phyloP scores from a whole-genome alignment of 2,888 invertebrate species.

The Ennomos quercinarius region DNA sequence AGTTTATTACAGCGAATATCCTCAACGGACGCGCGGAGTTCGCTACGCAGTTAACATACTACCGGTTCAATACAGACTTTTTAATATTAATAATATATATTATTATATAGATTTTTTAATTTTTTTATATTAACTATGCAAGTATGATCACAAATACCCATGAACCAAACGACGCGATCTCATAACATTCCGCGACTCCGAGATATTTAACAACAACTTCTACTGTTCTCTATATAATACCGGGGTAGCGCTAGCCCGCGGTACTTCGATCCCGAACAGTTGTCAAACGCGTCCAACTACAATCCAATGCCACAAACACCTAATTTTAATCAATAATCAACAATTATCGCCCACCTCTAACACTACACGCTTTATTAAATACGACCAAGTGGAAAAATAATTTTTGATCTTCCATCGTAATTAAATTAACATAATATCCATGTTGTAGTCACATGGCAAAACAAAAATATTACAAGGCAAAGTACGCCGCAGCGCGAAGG shows the following conservation, averaged over 20 bases:
- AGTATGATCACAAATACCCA: constrained; percentile 82
- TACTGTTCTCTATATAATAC: constrained; percentile 61
- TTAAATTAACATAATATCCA: constrained; percentile 75
- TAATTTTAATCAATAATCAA: constrained; percentile 85
- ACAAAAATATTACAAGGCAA: constrained; percentile 72
- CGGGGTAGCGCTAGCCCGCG: constrained; percentile 35
- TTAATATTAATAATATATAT: constrained; percentile 63
- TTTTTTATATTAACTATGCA: constrained; percentile 78
- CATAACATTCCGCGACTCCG: constrained; percentile 63
- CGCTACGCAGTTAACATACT: constrained; percentile 58
- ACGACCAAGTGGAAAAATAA: constrained; percentile 85
- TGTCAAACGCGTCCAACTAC: constrained; percentile 53
- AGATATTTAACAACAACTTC: constrained; percentile 74
- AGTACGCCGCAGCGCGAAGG: constrained; percentile 50
- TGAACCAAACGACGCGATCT: constrained; percentile 78
- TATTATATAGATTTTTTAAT: constrained; percentile 65
- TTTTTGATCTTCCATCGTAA: constrained; percentile 80
- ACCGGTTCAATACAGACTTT: constrained; percentile 70
- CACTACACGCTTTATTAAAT: constrained; percentile 79
- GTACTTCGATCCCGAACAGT: constrained; percentile 1
- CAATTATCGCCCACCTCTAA: constrained; percentile 83
- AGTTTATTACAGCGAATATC: constrained; percentile 31
- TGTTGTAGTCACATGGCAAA: constrained; percentile 70
- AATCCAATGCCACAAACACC: constrained; percentile 78
- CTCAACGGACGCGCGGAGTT: constrained; percentile 44